Evolutionary conservation across 1,140 invertebrate species (phyloP), one percentile per base, ranked within the genome.

Genomic region (Bombyx mandarina): DNA sequence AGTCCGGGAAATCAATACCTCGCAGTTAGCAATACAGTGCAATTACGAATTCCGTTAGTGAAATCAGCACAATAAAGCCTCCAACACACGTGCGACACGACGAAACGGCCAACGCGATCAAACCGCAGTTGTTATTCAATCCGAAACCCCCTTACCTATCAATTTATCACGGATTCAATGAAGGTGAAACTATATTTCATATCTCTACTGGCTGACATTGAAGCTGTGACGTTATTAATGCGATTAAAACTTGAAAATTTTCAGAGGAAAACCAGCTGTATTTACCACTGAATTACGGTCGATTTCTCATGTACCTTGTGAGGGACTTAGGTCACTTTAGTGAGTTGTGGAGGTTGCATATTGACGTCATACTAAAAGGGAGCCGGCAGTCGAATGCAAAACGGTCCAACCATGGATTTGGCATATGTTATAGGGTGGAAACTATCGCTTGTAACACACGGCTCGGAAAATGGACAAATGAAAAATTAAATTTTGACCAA

Each of bases 121-220:
- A 73, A 73, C 78, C 82, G 62, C 75, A 79, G 75, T 82, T 84
- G 81, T 84, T 83, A 86, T 86, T 86, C 77, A 84, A 86, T 86
- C 77, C 69, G 64, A 63, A 79, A 81, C 76, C 73, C 71, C 71
- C 66, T 62, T 69, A 74, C 65, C 72, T 75, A 82, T 84, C 79
- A 84, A 86, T 84, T 86, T 84, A 86, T 86, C 81, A 86, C 70
- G 63, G 68, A 77, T 82, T 83, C 83, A 86, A 86, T 86, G 79
- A 86, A 86, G 81, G 81, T 73, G 75, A 79, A 83, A 84, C 78
- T 81, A 82, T 86, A 82, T 81, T 79, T 82, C 79, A 81, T 66
- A 67, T 65, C 63, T 53, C 58, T 62, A 68, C 69, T 63, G 64
- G 65, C 67, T 70, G 70, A 73, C 73, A 73, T 64, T 63, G 63